Base-by-base conservation (phyloP, 2,113 vertebrate species). In the Perca fluviatilis region DNA sequence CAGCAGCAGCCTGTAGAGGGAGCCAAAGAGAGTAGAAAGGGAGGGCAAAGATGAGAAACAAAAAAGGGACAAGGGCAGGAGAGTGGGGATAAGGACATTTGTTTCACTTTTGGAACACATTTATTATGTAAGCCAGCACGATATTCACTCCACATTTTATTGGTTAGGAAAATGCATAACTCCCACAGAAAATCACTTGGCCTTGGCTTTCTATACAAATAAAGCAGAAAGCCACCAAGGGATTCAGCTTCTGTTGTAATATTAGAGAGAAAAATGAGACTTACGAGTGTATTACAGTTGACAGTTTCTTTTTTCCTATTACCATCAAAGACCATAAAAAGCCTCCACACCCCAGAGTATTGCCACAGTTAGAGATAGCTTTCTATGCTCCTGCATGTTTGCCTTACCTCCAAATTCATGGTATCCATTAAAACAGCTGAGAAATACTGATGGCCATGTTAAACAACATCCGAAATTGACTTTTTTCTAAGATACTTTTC, bases 1-100 rank as follows among this genome's bases (percentile, higher is more conserved):
- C 93, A 99, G 95, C 80, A 99, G 95, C 61, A 99, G 92, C 92
- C 98, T 99, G 92, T 25, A 78, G 89, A 90, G 78, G 87, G 81
- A 80, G 73, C 64, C 77, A 91, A 36, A 92, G 54, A 79, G 74
- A 74, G 64, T 4, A 62, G 49, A 79, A 88, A 66, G 43, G 43
- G 53, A 79, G 57, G 56, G 51, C 36, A 46, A 40, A 19, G 21
- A 23, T 14, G n/a, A 53, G 43, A 64, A 19, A 25, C 10, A 5
- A 5, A 21, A n/a, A 58, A 56, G 5, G 30, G 53, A 27, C 27
- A 2, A 12, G 30, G 64, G 46, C 14, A 58, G 4, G 15, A 27
- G 69, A 61, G 75, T 19, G 23, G 40, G 70, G 25, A 25, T 40
- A 33, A 63, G 63, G 30, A 25, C 36, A 46, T 75, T 36, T 33